Conservation (phyloP, 2,797 vertebrate species). For the Nasua narica region DNA sequence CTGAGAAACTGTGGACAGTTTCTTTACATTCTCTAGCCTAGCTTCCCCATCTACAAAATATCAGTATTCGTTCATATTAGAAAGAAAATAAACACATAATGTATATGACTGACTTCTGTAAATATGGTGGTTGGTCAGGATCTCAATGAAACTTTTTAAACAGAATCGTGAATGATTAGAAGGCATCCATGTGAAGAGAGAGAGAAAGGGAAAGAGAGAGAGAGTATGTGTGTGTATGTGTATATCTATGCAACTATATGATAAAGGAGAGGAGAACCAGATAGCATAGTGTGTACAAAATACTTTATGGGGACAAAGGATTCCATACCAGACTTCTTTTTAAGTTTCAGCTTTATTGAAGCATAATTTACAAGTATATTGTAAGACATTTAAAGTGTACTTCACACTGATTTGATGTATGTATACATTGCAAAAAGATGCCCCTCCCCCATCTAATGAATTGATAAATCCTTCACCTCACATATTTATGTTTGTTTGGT, state of each 20-base stretch:
- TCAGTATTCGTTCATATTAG: background rate
- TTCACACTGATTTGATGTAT: background rate
- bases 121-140: background rate
- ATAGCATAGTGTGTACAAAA: background rate
- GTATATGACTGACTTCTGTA: background rate
- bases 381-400: background rate
- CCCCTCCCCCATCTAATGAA: background rate
- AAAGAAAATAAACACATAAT: background rate
- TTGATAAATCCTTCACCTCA: background rate
- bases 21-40: background rate
- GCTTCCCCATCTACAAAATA: background rate
- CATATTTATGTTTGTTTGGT: background rate
- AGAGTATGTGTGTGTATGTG: background rate
- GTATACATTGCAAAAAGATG: background rate
- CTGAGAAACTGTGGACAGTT: background rate
- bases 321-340: background rate
- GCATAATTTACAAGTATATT: background rate
- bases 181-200: background rate
- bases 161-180: background rate
- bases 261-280: background rate
- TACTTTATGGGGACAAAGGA: background rate
- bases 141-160: background rate
- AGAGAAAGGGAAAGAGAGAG: background rate
- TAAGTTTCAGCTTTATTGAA: background rate
- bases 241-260: background rate